Percentiles rank a stretch among this genome's conserved stretches.
Conservation (phyloP, 2,113 vertebrate species). For the Litocranius walleri region DNA sequence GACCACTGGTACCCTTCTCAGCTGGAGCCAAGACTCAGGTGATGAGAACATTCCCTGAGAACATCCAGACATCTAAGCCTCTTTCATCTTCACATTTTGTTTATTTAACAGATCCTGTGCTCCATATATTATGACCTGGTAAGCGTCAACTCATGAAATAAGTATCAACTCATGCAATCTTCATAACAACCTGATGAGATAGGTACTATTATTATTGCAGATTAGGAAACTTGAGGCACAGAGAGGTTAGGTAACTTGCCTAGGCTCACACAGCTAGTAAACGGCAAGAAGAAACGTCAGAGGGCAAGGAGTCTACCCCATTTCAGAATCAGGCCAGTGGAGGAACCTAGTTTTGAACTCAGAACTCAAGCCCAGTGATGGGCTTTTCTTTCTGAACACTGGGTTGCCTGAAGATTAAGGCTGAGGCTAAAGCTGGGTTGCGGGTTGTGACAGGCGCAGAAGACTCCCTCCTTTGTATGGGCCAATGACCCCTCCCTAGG, state of each 20-base stretch:
- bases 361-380: background rate
- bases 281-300: background rate
- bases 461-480: background rate
- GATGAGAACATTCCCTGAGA: background rate
- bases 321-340: background rate
- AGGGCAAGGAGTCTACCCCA: background rate
- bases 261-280: background rate
- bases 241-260: constrained; percentile 11
- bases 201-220: background rate
- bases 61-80: background rate
- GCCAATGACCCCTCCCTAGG: background rate
- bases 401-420: background rate
- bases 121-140: background rate
- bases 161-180: background rate
- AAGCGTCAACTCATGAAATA: background rate
- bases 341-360: background rate
- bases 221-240: background rate
- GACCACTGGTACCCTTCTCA: background rate
- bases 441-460: background rate
- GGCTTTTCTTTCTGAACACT: background rate
- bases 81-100: background rate
- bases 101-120: background rate
- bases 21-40: background rate
- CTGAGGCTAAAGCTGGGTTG: background rate
- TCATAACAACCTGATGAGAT: background rate